Evolutionary conservation across 2,797 vertebrate genomes (phyloP).

Genomic region (Gobionotothen gibberifrons): DNA sequence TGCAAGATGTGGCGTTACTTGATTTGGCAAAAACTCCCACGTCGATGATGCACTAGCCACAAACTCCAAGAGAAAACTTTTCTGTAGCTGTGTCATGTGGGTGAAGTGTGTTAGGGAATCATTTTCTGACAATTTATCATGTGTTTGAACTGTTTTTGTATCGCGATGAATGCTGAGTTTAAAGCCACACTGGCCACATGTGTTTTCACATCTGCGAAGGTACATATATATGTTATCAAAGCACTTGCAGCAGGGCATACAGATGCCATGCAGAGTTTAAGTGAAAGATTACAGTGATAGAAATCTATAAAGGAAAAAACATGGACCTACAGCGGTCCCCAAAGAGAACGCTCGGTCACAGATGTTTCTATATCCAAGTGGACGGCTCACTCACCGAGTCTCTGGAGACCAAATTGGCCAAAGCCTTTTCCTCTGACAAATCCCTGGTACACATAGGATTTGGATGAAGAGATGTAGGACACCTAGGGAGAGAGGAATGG

Average conservation of each 20-base stretch:
- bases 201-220: slow-evolving; percentile 32
- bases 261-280: not conserved
- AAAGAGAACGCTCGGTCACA: slow-evolving; percentile 6
- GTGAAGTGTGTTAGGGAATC: not conserved
- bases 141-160: slow-evolving; percentile 26
- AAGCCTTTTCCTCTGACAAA: slow-evolving; percentile 97
- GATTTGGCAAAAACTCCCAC: slow-evolving; percentile 21
- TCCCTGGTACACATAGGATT: slow-evolving; percentile 97
- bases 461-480: slow-evolving; percentile 92
- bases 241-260: slow-evolving; percentile 12
- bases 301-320: not conserved
- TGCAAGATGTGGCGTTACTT: slow-evolving; percentile 11
- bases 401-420: slow-evolving; percentile 98
- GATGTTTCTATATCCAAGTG: slow-evolving; percentile 36
- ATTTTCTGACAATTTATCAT: slow-evolving; percentile 22
- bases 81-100: not conserved
- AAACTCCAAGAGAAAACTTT: slow-evolving; percentile 7
- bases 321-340: not conserved
- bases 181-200: slow-evolving; percentile 9
- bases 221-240: slow-evolving; percentile 27
- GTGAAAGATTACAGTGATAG: slow-evolving; percentile 13
- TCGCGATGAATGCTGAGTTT: slow-evolving; percentile 2
- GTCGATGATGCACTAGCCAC: slow-evolving; percentile 23
- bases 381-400: slow-evolving; percentile 88
- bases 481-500: slow-evolving; percentile 84